A percentile compares a stretch with the other conserved stretches of the same genome.
Evolutionary conservation across 2,888 invertebrate species (phyloP).

Genomic region (Unio pictorum): DNA sequence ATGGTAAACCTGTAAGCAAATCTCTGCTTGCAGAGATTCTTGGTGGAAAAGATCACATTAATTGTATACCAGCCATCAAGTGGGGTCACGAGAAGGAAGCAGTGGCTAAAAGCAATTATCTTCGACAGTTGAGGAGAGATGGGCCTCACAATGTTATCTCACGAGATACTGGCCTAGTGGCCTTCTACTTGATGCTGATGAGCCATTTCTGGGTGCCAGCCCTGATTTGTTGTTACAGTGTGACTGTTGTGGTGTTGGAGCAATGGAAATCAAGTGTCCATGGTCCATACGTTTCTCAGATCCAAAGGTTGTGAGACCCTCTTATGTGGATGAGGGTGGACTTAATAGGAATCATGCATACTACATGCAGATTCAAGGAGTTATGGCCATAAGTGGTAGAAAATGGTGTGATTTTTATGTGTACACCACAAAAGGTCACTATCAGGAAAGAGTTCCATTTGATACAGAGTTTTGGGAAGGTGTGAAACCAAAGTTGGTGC

Average conservation of each 20-base stretch:
- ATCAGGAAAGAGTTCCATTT: slow-evolving; percentile 3
- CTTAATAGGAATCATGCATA: no score
- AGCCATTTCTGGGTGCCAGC: slow-evolving; percentile 4
- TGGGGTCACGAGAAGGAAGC: no score
- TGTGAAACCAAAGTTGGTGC: background rate
- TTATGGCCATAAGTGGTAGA: slow-evolving; percentile 12
- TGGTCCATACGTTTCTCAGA: no score
- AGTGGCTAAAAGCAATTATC: no score
- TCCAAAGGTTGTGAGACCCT: no score
- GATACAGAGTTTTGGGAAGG: slow-evolving; percentile 3
- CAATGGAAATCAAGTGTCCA: slow-evolving; percentile 9
- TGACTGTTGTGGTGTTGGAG: slow-evolving; percentile 9
- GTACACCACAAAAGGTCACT: slow-evolving; percentile 3
- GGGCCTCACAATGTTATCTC: no score
- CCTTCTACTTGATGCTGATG: background rate
- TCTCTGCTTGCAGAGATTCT: no score
- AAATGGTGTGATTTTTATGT: slow-evolving; percentile 17
- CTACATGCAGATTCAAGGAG: slow-evolving; percentile 15
- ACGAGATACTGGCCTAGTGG: background rate
- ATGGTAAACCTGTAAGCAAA: no score
- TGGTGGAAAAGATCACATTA: no score
- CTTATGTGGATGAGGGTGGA: no score
- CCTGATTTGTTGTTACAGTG: slow-evolving; percentile 9
- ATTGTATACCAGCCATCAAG: no score
- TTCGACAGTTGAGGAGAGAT: no score